Conservation (phyloP, 2,797 vertebrate species). For the Paguma larvata region DNA sequence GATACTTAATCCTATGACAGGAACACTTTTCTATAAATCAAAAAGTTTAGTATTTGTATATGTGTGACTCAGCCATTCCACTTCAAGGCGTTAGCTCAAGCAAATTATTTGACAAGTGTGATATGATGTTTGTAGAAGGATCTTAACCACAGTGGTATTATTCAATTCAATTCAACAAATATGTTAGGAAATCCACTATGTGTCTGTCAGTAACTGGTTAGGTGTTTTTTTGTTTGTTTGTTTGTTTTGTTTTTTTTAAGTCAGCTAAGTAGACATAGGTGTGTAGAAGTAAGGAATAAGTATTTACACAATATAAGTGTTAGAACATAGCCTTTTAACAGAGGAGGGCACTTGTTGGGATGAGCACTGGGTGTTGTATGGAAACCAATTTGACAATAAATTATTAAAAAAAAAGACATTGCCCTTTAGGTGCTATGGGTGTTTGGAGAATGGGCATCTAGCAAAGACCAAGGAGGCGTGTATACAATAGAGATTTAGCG, state of each 20-base stretch:
- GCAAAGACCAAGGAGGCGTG: background rate
- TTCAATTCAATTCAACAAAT: background rate
- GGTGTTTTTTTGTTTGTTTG: background rate
- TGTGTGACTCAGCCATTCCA: background rate
- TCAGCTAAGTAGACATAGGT: background rate
- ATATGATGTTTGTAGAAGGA: background rate
- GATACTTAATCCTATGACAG: background rate
- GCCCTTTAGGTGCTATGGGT: background rate
- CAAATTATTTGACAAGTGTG: background rate
- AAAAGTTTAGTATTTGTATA: background rate
- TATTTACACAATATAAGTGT: background rate
- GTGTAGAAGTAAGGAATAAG: background rate
- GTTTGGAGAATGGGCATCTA: background rate
- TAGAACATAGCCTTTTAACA: background rate
- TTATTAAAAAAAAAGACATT: background rate
- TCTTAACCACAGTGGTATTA: background rate
- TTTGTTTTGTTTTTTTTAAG: background rate
- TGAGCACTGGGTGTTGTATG: too few relatives aligned
- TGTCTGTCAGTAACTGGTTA: background rate
- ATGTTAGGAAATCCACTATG: background rate
- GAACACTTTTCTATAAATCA: background rate
- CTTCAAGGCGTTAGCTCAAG: background rate
- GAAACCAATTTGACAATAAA: too few relatives aligned
- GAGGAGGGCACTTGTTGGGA: too few relatives aligned
- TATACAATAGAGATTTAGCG: background rate